Evolutionary conservation across 2,797 vertebrate species (phyloP).

Genomic region (Cuniculus paca): DNA sequence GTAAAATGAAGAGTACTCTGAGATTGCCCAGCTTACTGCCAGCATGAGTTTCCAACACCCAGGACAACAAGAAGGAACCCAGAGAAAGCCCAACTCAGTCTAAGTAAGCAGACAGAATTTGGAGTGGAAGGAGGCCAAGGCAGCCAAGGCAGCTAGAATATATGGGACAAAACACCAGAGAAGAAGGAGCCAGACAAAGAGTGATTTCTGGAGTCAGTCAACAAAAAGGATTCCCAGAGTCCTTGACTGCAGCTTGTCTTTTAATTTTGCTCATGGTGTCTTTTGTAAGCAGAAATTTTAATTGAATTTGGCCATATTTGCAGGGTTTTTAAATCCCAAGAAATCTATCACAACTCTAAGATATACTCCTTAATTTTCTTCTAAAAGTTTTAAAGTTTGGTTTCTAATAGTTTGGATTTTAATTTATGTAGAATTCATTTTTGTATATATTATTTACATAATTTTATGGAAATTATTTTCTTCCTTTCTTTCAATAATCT

Average conservation of each 20-base stretch:
- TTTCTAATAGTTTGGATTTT: neutral
- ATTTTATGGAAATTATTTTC: neutral
- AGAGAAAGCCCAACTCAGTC: neutral
- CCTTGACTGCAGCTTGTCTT: neutral
- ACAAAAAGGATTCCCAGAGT: neutral
- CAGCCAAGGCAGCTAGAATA: neutral
- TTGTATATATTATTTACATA: neutral
- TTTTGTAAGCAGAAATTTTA: neutral
- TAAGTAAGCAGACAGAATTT: neutral
- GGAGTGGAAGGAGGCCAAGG: neutral
- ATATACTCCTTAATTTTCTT: neutral
- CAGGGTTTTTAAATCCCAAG: neutral
- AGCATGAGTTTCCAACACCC: neutral
- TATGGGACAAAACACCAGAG: neutral
- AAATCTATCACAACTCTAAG: neutral
- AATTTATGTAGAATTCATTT: neutral
- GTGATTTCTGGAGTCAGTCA: neutral
- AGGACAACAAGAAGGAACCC: neutral
- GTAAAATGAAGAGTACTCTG: neutral
- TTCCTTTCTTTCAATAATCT: neutral
- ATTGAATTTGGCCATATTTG: neutral
- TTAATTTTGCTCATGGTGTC: neutral
- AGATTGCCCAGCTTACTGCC: neutral
- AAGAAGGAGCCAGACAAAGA: neutral
- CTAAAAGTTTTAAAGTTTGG: neutral